Percentiles rank a stretch among this genome's conserved stretches.
These are phyloP conservation scores for Pyrrhia umbra DNA, from an alignment of 2,888 invertebrate genomes.

Conservation along the genomic window DNA sequence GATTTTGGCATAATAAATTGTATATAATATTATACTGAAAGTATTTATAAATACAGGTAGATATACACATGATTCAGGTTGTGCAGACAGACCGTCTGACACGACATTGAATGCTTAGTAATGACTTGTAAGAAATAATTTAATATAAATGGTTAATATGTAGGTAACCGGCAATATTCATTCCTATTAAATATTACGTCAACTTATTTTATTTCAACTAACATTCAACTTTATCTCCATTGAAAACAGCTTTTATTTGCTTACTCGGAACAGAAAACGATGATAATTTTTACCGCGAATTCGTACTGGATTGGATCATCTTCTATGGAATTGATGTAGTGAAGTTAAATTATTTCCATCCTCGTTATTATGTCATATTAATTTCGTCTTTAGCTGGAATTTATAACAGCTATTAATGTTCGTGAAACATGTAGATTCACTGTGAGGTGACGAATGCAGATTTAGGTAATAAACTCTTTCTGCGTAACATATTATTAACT, in stretches of 20 bases:
- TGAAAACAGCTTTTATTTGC: background rate
- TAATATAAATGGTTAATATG: background rate
- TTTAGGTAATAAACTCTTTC: too few species aligned
- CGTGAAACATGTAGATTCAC: background rate
- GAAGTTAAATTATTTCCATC: conserved; percentile 39
- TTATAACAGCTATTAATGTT: background rate
- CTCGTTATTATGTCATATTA: conserved; percentile 11
- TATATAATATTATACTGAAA: too few species aligned
- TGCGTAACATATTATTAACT: too few species aligned
- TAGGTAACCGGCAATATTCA: conserved; percentile 14
- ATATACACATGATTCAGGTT: background rate
- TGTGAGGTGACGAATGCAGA: too few species aligned
- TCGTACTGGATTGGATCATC: conserved; percentile 46
- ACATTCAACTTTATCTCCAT: conserved; percentile 6
- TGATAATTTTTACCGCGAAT: conserved; percentile 53
- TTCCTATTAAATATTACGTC: conserved; percentile 50
- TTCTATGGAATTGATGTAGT: conserved; percentile 37
- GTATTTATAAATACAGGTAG: background rate
- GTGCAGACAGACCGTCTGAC: conserved; percentile 52
- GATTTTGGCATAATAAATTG: too few species aligned
- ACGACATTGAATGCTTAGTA: conserved; percentile 26
- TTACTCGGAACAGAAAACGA: background rate
- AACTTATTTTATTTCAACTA: conserved; percentile 17
- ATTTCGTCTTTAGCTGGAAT: conserved; percentile 24
- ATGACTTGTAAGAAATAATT: conserved; percentile 30